Percentiles rank a stretch among this genome's conserved stretches.
Conservation (phyloP, 2,113 vertebrate genomes). For the Sigmodon hispidus region DNA sequence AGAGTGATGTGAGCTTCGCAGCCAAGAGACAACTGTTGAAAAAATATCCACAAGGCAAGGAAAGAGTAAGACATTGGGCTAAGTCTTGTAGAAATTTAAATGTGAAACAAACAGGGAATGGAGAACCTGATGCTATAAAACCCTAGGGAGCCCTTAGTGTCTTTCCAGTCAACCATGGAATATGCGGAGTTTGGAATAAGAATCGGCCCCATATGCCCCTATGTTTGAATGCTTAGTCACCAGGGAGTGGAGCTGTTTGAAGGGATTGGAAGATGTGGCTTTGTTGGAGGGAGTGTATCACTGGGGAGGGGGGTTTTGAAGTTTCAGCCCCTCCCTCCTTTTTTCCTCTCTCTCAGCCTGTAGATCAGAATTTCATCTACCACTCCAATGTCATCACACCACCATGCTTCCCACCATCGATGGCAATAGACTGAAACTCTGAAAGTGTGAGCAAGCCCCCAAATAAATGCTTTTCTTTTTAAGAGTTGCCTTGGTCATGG, state of each 20-base stretch:
- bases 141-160: rapidly evolving
- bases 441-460: not conserved
- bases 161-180: not conserved
- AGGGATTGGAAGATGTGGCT: not conserved
- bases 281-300: not conserved
- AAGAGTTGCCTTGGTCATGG: not conserved
- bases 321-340: not conserved
- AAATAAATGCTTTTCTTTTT: not conserved
- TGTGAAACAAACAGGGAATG: not conserved
- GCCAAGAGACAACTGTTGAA: not conserved
- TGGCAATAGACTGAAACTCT: not conserved
- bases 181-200: not conserved
- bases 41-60: not conserved
- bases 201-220: not conserved
- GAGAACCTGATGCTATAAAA: not conserved
- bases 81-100: not conserved
- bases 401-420: not conserved
- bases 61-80: not conserved
- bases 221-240: too few relatives aligned
- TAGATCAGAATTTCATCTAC: not conserved
- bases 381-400: not conserved
- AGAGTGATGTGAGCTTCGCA: not conserved
- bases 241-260: not conserved
- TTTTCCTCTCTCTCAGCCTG: not conserved
- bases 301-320: not conserved